Evolutionary conservation across 2,113 vertebrate genomes (phyloP), one percentile per base, ranked within the genome.

Genomic region (Sceloporus tristichus): DNA sequence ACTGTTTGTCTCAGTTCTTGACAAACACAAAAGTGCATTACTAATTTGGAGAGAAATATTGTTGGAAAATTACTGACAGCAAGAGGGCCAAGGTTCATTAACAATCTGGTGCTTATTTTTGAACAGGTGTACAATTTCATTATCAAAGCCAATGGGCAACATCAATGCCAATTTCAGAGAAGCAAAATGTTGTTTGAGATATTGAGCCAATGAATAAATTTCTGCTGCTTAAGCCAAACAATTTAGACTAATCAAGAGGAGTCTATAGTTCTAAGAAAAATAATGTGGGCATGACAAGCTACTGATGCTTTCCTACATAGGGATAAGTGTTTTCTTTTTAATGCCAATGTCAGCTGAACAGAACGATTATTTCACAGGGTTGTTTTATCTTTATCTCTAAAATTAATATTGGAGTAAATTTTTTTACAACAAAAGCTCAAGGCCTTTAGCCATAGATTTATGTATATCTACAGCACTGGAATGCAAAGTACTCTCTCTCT

Each of bases 51-150:
- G 90, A 93, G 91, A 96, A 95, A 93, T 93, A 92, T 91, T 92
- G 85, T 88, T 95, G 91, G 91, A 93, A 91, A 94, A 92, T 56
- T 87, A 94, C 77, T 2, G 71, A 79, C 56, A 90, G 56, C 84
- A 34, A 85, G 85, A 85, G 87, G 77, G 91, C 91, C 92, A 95
- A 94, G 85, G 95, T 93, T 89, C 94, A 93, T 96, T 95, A 96
- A 94, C 93, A 95, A 95, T 95, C 95, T 96, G 94, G 91, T 94
- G 90, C 92, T 94, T 96, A 92, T 95, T 94, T 92, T 92, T 94
- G 90, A 94, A 92, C 94, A 95, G 94, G 93, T 95, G 94, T 95
- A 93, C 91, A 95, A 92, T 95, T 94, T 93, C 94, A 93, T 95
- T 92, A 95, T 92, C 89, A 94, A 94, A 95, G 92, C 92, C 94